Evolutionary conservation across 2,888 invertebrate species (phyloP).

Genomic region (Oasisia sp.): DNA sequence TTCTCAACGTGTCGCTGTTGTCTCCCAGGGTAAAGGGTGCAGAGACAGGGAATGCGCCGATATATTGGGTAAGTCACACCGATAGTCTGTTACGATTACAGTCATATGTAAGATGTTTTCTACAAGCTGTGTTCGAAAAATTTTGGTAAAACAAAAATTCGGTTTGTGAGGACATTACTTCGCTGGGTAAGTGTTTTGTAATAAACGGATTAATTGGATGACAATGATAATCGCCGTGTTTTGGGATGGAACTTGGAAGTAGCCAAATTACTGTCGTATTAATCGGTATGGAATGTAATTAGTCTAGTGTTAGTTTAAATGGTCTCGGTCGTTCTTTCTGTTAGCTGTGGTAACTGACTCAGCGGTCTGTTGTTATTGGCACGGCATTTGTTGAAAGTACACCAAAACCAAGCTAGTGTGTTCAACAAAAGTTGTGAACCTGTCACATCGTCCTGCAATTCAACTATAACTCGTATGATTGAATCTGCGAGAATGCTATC

Average conservation of each 20-base stretch:
- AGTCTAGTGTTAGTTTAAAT: background rate
- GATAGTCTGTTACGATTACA: background rate
- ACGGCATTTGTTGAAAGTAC: background rate
- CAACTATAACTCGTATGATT: background rate
- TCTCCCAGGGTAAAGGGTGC: background rate
- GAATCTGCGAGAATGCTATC: too few relatives aligned
- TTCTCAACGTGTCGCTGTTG: background rate
- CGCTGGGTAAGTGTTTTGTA: background rate
- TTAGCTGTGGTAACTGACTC: background rate
- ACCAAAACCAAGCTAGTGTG: background rate
- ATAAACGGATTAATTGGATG: background rate
- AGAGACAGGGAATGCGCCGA: background rate
- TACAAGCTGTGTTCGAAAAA: background rate
- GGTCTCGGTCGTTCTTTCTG: background rate
- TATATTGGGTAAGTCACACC: background rate
- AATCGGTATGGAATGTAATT: background rate
- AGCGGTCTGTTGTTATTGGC: background rate
- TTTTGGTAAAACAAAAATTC: too few relatives aligned
- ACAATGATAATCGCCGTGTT: background rate
- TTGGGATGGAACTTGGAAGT: background rate
- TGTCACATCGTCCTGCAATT: background rate
- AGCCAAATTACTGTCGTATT: background rate
- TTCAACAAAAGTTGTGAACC: background rate
- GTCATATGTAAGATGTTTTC: background rate
- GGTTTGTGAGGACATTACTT: too few relatives aligned